Evolutionary conservation across 2,113 vertebrate genomes (phyloP), one percentile per base, ranked within the genome.

Genomic region (Tylochromis polylepis): DNA sequence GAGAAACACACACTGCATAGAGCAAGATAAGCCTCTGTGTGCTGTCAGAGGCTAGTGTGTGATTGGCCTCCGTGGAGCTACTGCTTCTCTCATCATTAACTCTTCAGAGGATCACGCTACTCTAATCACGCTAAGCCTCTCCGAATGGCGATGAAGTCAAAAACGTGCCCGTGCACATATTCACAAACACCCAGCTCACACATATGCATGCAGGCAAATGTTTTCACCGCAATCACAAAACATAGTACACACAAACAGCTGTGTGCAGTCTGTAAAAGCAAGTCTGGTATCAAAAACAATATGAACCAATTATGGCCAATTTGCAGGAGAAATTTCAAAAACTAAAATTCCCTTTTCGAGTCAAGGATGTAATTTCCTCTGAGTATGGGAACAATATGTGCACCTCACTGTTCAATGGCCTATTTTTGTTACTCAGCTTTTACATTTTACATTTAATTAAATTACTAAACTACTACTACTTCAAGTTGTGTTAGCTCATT

Each of bases 11-110:
- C 89, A 92, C 89, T 72, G 75, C 89, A 86, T 43, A 31, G 67
- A 89, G 85, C 78, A 82, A 88, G 93, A 93, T 93, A 91, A 95
- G 94, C 88, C 89, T 87, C 80, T 9, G 70, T 78, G 88, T 85
- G 90, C 91, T 82, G 88, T 94, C 91, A 90, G 94, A 89, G 72
- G 85, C 87, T 90, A 90, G 65, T 85, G 88, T 87, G 90, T 95
- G 95, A 95, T 95, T 95, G 95, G 94, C 93, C 94, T 95, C 95
- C 83, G 88, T 82, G 94, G 94, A 95, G 94, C 92, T 81, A 89
- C 91, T 88, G 93, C 92, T 92, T 88, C 89, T 90, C 94, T 96
- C 95, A 94, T 95, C 94, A 94, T 96, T 95, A 95, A 95, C 94
- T 95, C 94, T 93, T 95, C 92, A 85, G 94, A 93, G 91, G 92